Base-by-base conservation (phyloP, 2,797 vertebrate genomes). In the Oreonectes daqikongensis region DNA sequence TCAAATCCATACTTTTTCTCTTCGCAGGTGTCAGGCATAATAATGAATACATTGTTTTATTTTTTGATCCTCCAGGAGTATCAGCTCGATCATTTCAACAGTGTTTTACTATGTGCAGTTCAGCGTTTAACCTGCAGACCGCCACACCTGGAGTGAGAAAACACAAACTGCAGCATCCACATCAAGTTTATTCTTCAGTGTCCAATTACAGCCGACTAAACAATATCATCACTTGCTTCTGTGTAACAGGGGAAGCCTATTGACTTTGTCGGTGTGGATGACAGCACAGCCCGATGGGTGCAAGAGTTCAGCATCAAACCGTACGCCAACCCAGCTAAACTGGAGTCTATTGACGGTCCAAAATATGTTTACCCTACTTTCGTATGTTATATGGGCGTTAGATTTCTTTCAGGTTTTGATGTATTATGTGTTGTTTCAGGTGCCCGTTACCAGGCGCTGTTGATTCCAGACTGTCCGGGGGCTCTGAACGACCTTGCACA, bases 341-440 rank as follows among this genome's bases (percentile, higher is more conserved):
- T 99, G 20, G 98, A 99, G 87, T 98, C 97, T 6, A 98, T 98
- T 7, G 98, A 99, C 22, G 98, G 98, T 99, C 61, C 89, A 85
- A 53, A n/a, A n/a, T n/a, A n/a, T n/a, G n/a, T n/a, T n/a, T n/a
- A n/a, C n/a, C n/a, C n/a, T n/a, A n/a, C n/a, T n/a, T n/a, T n/a
- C n/a, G n/a, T n/a, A n/a, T n/a, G n/a, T n/a, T n/a, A n/a, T n/a
- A n/a, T n/a, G n/a, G n/a, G n/a, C n/a, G n/a, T n/a, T n/a, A n/a
- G n/a, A n/a, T n/a, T n/a, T n/a, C n/a, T n/a, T 50, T 7, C 11
- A 46, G 52, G 20, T 40, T 40, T 9, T 44, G 32, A n/a, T 61
- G n/a, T 69, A 22, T 55, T 18, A 59, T 74, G 42, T 60, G 14
- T 14, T 67, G 42, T 30, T 7, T 4, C 79, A 98, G 98, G 98